These are phyloP conservation scores for Atherinosoma microstoma DNA, from an alignment of 2,797 vertebrate genomes.

Conservation along the genomic window DNA sequence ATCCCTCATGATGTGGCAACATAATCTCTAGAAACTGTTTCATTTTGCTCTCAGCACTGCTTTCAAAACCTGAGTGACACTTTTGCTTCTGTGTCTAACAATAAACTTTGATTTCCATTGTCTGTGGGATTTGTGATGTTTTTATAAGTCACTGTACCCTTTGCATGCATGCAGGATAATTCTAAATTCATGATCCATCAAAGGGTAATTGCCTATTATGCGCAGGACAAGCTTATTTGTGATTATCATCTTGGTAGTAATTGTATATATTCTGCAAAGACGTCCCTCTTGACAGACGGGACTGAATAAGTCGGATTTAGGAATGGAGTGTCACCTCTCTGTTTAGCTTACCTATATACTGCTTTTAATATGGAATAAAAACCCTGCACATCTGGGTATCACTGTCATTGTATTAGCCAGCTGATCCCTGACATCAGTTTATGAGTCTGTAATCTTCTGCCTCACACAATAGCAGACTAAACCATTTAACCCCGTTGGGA, in stretches of 20 bases:
- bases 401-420: conserved; percentile 80
- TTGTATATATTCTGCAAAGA: conserved; percentile 53
- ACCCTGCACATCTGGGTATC: conserved; percentile 75
- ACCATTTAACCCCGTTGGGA: conserved; percentile 78
- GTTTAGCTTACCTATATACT: conserved; percentile 58
- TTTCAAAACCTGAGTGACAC: conserved; percentile 49
- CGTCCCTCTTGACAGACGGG: conserved; percentile 59
- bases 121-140: conserved; percentile 51
- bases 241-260: conserved; percentile 60
- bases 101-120: conserved; percentile 72
- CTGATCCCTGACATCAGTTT: conserved; percentile 84
- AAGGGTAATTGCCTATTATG: conserved; percentile 72
- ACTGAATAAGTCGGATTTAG: conserved; percentile 52
- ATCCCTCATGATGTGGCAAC: conserved; percentile 49
- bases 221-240: conserved; percentile 66
- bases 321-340: conserved; percentile 60
- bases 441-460: conserved; percentile 84
- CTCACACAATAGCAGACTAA: conserved; percentile 78
- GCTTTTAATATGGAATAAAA: conserved; percentile 74
- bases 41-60: conserved; percentile 16
- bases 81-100: conserved; percentile 51
- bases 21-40: conserved; percentile 38
- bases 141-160: conserved; percentile 51
- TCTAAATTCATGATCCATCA: conserved; percentile 53
- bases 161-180: conserved; percentile 20